A percentile compares a stretch with the other conserved stretches of the same genome.
These are phyloP conservation scores for Prionailurus bengalensis DNA, from an alignment of 2,113 vertebrate species.

Conservation along the genomic window DNA sequence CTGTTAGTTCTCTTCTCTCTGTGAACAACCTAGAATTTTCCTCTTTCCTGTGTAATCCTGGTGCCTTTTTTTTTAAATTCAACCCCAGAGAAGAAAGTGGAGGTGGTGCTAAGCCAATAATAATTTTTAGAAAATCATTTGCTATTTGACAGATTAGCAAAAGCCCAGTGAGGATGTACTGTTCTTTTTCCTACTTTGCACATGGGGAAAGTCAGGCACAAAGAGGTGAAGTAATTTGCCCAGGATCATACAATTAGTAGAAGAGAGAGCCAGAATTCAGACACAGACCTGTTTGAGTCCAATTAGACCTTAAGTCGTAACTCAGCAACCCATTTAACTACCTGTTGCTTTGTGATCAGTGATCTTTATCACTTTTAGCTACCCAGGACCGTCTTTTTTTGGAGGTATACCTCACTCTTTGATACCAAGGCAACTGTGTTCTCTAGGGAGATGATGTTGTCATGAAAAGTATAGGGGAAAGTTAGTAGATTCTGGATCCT, in stretches of 20 bases:
- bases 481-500: neutral
- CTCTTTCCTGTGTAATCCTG: neutral
- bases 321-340: neutral
- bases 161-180: neutral
- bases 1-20: neutral
- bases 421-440: neutral
- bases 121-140: slow-evolving; percentile 9
- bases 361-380: neutral
- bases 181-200: neutral
- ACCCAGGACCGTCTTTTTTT: neutral
- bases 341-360: neutral
- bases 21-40: neutral
- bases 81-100: neutral
- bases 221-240: neutral
- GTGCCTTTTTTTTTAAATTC: neutral
- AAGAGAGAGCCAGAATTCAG: neutral
- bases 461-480: neutral
- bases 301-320: neutral
- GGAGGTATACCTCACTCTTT: neutral
- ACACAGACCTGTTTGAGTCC: neutral
- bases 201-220: neutral
- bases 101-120: neutral
- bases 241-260: neutral
- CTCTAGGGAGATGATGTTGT: neutral
- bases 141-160: neutral